Conservation (phyloP, 2,888 invertebrate genomes). For the Calliscelio sp. region DNA sequence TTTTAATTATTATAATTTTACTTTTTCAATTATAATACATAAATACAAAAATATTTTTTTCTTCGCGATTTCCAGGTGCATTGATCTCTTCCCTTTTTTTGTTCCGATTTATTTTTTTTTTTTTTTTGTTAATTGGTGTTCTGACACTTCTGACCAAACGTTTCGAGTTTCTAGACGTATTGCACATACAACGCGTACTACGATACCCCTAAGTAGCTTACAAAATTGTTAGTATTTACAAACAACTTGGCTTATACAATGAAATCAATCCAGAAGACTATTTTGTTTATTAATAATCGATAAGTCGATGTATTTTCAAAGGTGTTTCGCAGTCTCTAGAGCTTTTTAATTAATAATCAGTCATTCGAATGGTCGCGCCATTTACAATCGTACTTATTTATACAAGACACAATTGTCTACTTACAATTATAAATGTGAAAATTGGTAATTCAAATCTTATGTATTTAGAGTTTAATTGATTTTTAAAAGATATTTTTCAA, state of each 20-base stretch:
- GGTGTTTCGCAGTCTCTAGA: constrained; percentile 7
- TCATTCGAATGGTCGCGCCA: not conserved
- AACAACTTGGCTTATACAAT: constrained; percentile 15
- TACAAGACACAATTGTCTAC: constrained; percentile 5
- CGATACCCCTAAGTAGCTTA: constrained; percentile 36
- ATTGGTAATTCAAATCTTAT: not conserved
- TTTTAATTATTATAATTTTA: too few species aligned
- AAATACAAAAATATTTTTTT: too few species aligned
- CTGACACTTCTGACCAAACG: constrained; percentile 8
- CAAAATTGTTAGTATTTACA: constrained; percentile 46
- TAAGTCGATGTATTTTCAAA: constrained; percentile 35
- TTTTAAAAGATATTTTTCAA: too few species aligned
- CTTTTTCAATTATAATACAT: too few species aligned
- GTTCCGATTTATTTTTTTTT: not conserved
- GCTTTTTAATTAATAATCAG: constrained; percentile 19
- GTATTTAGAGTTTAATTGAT: not conserved
- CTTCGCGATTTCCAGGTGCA: too few species aligned
- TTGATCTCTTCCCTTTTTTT: not conserved
- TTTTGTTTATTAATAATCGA: constrained; percentile 14
- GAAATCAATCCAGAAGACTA: constrained; percentile 1
- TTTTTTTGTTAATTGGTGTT: not conserved
- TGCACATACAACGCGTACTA: constrained; percentile 21
- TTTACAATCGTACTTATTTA: constrained; percentile 2
- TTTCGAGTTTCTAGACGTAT: not conserved
- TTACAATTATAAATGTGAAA: not conserved